phyloP scores from a whole-genome alignment of 2,888 invertebrate species.

The Hipparchia sbordonii region DNA sequence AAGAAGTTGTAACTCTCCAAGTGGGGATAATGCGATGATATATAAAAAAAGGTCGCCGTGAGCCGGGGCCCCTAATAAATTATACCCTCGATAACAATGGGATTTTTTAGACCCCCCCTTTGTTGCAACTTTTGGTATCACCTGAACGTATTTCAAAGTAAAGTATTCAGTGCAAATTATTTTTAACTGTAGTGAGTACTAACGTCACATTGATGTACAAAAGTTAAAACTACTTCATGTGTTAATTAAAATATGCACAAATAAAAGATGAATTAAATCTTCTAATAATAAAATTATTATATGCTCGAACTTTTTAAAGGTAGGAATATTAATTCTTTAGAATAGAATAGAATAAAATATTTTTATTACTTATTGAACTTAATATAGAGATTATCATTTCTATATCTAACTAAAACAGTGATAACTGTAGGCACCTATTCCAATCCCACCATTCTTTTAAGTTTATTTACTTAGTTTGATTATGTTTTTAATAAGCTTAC shows the following conservation, averaged over 20 bases:
- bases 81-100: constrained; percentile 84
- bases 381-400: too few species aligned
- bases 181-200: not conserved
- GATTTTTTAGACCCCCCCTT: constrained; percentile 74
- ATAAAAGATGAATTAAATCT: not conserved
- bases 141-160: constrained; percentile 64
- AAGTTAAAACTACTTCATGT: not conserved
- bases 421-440: too few species aligned
- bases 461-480: not conserved
- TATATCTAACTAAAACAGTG: too few species aligned
- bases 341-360: too few species aligned
- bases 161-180: not conserved
- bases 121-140: constrained; percentile 83
- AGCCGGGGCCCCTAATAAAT: constrained; percentile 80
- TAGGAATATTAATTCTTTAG: too few species aligned
- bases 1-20: constrained; percentile 82
- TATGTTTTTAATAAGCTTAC: not conserved
- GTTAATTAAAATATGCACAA: not conserved
- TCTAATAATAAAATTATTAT: not conserved
- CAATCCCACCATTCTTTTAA: too few species aligned
- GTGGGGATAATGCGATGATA: constrained; percentile 83
- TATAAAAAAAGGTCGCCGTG: constrained; percentile 82
- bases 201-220: not conserved
- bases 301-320: too few species aligned
- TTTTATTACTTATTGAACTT: too few species aligned